Conservation (phyloP, 23 tunicate genomes). For the Ascidia mentula region DNA sequence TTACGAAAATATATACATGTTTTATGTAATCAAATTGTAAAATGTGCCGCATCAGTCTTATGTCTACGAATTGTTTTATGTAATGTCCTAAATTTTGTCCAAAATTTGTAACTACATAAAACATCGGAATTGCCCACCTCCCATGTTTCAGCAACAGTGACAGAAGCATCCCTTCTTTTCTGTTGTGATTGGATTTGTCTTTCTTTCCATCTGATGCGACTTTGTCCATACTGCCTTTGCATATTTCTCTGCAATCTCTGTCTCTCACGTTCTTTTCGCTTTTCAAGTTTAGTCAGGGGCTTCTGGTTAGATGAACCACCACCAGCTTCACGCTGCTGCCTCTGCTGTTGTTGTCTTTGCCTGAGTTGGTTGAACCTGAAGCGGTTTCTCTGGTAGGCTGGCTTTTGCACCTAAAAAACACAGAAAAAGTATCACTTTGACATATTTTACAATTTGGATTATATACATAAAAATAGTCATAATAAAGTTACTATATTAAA, state of each 20-base stretch:
- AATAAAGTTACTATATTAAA: too few relatives aligned
- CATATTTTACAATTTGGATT: too few relatives aligned
- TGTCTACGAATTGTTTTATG: background rate
- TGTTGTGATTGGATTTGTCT: conserved; percentile 79
- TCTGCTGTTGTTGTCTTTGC: conserved; percentile 74
- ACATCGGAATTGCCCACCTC: conserved; percentile 27
- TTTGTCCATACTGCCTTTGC: conserved; percentile 97
- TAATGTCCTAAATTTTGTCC: background rate
- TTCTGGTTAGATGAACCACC: conserved; percentile 39
- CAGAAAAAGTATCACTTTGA: too few relatives aligned
- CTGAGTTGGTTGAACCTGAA: conserved; percentile 87
- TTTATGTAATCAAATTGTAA: background rate
- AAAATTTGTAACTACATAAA: too few relatives aligned
- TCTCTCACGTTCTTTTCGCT: conserved; percentile 83
- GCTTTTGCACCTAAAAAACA: conserved; percentile 63
- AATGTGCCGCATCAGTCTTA: too few relatives aligned
- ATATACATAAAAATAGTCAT: too few relatives aligned
- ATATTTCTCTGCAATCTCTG: conserved; percentile 82
- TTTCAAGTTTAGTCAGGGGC: conserved; percentile 85
- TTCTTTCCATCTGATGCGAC: conserved; percentile 75
- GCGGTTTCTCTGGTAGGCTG: conserved; percentile 80
- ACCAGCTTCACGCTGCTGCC: conserved; percentile 67
- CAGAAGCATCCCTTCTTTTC: conserved; percentile 96
- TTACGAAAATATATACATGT: background rate
- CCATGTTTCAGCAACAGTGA: conserved; percentile 87